These are phyloP conservation scores for Tenthredo amoena DNA, from an alignment of 2,888 invertebrate species.

Conservation along the genomic window DNA sequence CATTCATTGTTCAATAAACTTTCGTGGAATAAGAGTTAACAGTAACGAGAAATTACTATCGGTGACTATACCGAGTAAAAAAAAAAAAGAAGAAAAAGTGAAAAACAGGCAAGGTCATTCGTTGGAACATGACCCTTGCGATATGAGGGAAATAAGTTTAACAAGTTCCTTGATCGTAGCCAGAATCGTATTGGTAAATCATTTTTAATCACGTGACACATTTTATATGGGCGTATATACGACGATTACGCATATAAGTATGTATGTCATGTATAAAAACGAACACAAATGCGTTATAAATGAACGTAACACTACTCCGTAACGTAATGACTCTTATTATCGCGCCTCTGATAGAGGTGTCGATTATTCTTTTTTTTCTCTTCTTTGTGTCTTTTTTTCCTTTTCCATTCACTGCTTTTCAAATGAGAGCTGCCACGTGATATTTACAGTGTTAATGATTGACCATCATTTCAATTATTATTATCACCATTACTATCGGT, in stretches of 20 bases:
- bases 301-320: slow-evolving; percentile 17
- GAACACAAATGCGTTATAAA: not conserved
- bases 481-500: not conserved
- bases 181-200: slow-evolving; percentile 30
- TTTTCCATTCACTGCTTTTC: slow-evolving; percentile 6
- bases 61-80: not conserved
- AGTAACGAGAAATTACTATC: not conserved
- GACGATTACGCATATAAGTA: not conserved
- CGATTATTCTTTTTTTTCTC: not conserved
- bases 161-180: slow-evolving; percentile 30
- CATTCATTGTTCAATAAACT: slow-evolving; percentile 15
- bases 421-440: not conserved
- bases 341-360: not conserved
- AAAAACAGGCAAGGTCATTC: slow-evolving; percentile 30
- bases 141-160: not conserved
- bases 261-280: not conserved
- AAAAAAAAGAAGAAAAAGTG: not conserved
- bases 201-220: slow-evolving; percentile 24
- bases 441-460: slow-evolving; percentile 5
- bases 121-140: slow-evolving; percentile 38
- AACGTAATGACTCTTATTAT: slow-evolving; percentile 41
- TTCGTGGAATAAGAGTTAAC: not conserved
- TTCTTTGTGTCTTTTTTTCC: not conserved
- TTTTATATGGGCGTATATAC: not conserved
- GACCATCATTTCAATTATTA: not conserved